phyloP scores from a whole-genome alignment of 2,113 vertebrate species.

The Malurus cyaneus region DNA sequence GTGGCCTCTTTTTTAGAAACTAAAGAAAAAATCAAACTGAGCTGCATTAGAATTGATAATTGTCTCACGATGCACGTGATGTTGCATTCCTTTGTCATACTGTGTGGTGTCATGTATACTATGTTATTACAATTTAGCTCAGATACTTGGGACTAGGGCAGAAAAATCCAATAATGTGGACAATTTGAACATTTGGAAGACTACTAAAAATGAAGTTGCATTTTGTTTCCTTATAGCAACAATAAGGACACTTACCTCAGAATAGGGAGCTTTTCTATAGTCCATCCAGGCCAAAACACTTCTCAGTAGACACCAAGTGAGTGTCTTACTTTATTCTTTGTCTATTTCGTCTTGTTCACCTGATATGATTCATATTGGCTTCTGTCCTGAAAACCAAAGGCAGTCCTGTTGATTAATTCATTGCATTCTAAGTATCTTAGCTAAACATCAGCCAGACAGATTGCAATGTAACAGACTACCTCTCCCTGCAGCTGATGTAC shows the following conservation, averaged over 20 bases:
- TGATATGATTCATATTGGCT: not conserved
- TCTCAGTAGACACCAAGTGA: not conserved
- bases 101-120: not conserved
- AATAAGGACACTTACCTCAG: not conserved
- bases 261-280: not conserved
- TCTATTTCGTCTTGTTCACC: not conserved
- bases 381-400: not conserved
- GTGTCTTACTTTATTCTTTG: not conserved
- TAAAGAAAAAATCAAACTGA: not conserved
- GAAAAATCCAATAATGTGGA: not conserved
- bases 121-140: not conserved
- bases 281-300: not conserved
- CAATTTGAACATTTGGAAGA: not conserved
- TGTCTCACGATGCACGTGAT: rapidly evolving
- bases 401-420: not conserved
- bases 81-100: not conserved
- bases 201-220: not conserved
- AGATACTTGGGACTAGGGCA: not conserved
- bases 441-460: not conserved
- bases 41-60: rapidly evolving
- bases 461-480: not conserved
- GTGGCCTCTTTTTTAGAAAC: not conserved
- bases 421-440: not conserved
- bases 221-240: not conserved
- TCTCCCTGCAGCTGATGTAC: not conserved